Conservation (phyloP, 1,140 invertebrate species). For the Saxidomus purpurata region DNA sequence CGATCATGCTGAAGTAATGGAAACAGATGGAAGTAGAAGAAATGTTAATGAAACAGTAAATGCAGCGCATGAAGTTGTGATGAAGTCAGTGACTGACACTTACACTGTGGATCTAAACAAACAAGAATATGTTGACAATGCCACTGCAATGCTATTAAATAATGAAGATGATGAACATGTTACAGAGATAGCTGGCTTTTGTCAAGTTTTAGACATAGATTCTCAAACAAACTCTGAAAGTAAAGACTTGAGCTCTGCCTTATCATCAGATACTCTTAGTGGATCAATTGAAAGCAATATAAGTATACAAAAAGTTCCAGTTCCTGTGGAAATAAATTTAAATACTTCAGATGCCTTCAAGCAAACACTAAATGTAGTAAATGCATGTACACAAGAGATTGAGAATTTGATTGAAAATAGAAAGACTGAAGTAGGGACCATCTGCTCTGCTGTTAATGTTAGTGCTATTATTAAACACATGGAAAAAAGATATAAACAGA, state of each 20-base stretch:
- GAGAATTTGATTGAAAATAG: constrained; percentile 7
- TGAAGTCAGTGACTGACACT: not conserved
- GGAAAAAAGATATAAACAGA: not conserved
- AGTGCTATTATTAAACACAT: constrained; percentile 25
- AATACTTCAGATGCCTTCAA: not conserved
- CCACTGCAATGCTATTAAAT: constrained; percentile 8
- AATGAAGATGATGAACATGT: not conserved
- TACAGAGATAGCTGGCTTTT: not conserved
- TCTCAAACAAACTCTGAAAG: no score
- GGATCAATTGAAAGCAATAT: not conserved
- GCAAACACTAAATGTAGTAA: not conserved
- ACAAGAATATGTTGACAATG: not conserved
- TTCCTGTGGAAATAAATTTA: not conserved
- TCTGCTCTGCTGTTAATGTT: constrained; percentile 19
- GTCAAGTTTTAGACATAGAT: no score
- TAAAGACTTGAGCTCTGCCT: no score
- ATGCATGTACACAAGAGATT: constrained; percentile 5
- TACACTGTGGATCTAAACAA: not conserved
- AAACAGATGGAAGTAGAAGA: not conserved
- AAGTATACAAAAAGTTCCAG: not conserved
- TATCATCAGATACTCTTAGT: not conserved
- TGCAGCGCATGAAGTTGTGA: not conserved
- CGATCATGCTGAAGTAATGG: not conserved
- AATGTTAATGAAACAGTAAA: not conserved
- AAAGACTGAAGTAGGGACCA: not conserved